These are phyloP conservation scores for Montipora cactus DNA, from an alignment of 64 coral and sea anemone species.

Conservation along the genomic window DNA sequence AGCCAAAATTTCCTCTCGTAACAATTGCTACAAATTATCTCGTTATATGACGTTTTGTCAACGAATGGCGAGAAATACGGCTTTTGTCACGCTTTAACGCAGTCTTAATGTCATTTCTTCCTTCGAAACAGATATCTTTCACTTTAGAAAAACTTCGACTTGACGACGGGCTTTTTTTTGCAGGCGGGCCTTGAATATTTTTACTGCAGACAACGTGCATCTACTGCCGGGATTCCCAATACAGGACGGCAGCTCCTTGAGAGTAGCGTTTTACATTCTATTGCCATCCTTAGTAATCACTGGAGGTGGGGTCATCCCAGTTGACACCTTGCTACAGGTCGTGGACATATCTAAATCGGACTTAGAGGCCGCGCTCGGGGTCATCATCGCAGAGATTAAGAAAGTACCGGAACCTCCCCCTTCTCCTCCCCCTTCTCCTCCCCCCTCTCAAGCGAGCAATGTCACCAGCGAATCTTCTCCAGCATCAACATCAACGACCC, in stretches of 20 bases:
- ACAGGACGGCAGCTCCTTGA: neutral
- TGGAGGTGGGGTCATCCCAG: neutral
- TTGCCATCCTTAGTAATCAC: neutral
- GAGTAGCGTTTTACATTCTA: conserved; percentile 18
- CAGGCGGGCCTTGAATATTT: conserved; percentile 5
- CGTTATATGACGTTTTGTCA: too few relatives aligned
- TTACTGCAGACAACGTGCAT: conserved; percentile 1
- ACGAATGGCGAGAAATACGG: too few relatives aligned
- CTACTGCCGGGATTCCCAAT: conserved; percentile 10
- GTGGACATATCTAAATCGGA: neutral
- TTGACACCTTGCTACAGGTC: neutral
- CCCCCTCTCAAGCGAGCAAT: neutral
- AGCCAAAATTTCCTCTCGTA: too few relatives aligned
- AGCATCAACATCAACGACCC: too few relatives aligned
- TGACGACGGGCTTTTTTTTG: neutral
- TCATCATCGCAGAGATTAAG: neutral
- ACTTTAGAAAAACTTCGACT: too few relatives aligned
- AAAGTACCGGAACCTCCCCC: neutral
- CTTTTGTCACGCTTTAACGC: too few relatives aligned
- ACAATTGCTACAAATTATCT: too few relatives aligned
- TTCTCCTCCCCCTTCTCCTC: neutral
- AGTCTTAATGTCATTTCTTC: too few relatives aligned
- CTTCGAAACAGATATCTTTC: too few relatives aligned
- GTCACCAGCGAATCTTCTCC: neutral
- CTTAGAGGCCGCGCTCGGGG: neutral